Evolutionary conservation across 2,888 invertebrate genomes (phyloP).

Genomic region (Xylophagus ater): DNA sequence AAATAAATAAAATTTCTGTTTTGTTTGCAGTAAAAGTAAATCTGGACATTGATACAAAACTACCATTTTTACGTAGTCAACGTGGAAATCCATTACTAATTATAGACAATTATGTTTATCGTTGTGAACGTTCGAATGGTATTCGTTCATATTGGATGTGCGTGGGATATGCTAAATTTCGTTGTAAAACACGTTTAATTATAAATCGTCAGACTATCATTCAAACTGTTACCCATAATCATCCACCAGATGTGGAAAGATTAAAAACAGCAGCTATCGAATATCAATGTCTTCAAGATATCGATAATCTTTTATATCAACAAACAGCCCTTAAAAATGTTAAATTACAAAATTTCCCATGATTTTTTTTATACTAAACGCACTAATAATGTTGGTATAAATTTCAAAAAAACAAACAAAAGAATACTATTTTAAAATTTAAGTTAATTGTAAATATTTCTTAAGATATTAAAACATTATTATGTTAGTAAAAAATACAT

Average conservation of each 20-base stretch:
- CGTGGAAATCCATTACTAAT: conserved; percentile 15
- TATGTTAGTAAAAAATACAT: too few species aligned
- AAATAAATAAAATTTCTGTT: too few species aligned
- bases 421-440: too few species aligned
- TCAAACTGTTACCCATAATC: conserved; percentile 13
- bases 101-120: conserved; percentile 12
- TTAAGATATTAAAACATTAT: too few species aligned
- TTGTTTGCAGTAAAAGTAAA: too few species aligned
- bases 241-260: conserved; percentile 6
- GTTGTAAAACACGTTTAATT: conserved; percentile 14
- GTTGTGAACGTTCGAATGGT: conserved; percentile 12
- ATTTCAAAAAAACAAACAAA: too few species aligned
- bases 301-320: neutral
- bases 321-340: neutral
- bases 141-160: conserved; percentile 15
- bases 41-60: too few species aligned
- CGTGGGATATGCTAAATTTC: conserved; percentile 10
- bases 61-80: conserved; percentile 15
- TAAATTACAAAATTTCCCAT: too few species aligned
- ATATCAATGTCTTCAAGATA: conserved; percentile 4
- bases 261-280: neutral
- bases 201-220: neutral
- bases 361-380: too few species aligned
- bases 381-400: too few species aligned
- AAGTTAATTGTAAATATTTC: too few species aligned